Evolutionary conservation across 2,797 vertebrate species (phyloP).

Genomic region (Girardinus metallicus): DNA sequence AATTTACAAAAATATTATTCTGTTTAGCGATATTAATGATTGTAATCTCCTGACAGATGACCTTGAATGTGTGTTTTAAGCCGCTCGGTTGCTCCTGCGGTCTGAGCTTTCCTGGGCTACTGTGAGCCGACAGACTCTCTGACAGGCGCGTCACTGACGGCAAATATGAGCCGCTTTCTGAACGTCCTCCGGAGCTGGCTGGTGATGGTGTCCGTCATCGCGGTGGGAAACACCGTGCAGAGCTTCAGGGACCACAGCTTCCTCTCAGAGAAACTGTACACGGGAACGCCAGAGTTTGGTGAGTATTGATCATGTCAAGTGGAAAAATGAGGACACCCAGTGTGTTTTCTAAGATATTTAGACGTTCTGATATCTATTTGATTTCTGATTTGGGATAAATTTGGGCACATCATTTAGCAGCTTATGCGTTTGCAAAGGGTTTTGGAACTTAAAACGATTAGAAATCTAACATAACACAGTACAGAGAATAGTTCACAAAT

Average conservation of each 20-base stretch:
- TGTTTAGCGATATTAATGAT: constrained; percentile 2
- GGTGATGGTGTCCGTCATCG: constrained; percentile 93
- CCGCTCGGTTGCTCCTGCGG: not conserved
- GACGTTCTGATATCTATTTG: not conserved
- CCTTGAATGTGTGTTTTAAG: constrained; percentile 3
- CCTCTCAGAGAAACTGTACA: constrained; percentile 95
- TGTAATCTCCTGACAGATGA: constrained; percentile 1
- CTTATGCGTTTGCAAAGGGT: not conserved
- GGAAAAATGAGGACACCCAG: not conserved
- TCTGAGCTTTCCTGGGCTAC: constrained; percentile 2
- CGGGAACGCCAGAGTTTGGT: constrained; percentile 90
- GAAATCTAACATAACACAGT: not conserved
- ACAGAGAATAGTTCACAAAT: not conserved
- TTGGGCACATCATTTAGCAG: not conserved
- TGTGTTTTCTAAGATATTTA: not conserved
- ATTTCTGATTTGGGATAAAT: not conserved
- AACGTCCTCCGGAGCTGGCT: constrained; percentile 95
- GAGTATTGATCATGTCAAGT: constrained; percentile 42
- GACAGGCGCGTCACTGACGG: constrained; percentile 46
- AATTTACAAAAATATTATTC: constrained; percentile 4
- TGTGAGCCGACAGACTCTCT: not conserved
- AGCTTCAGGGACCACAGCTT: constrained; percentile 96
- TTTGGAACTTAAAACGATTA: not conserved
- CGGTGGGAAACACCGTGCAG: constrained; percentile 92
- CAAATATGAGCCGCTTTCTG: constrained; percentile 90